Evolutionary conservation across 2,888 invertebrate genomes (phyloP).

Genomic region (Eupithecia subfuscata): DNA sequence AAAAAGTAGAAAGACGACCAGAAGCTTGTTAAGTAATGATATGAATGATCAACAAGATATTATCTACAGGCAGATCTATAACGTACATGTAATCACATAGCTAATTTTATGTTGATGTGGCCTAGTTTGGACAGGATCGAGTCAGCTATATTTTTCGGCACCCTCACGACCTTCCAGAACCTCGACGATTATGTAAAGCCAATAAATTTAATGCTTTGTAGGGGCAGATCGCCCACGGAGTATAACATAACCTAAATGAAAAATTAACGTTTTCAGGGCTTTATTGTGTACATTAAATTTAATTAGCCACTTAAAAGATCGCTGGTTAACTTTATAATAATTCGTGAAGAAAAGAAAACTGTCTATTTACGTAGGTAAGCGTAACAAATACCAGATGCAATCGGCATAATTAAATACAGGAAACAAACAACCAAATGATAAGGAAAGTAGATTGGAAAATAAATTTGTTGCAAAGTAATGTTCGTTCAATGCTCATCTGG

Average conservation of each 20-base stretch:
- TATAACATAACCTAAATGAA: slow-evolving; percentile 21
- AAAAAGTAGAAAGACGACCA: too few species aligned
- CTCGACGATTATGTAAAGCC: slow-evolving; percentile 32
- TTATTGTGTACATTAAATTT: background rate
- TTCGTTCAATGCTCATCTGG: slow-evolving; percentile 15
- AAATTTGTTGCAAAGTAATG: slow-evolving; percentile 21
- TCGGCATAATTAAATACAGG: slow-evolving; percentile 12
- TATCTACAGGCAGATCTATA: background rate
- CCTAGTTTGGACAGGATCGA: slow-evolving; percentile 4
- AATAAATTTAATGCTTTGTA: slow-evolving; percentile 42
- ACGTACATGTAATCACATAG: background rate
- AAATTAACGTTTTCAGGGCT: background rate
- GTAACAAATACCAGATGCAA: slow-evolving; percentile 18
- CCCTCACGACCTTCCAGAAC: slow-evolving; percentile 41
- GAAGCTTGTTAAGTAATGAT: background rate
- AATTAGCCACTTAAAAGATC: background rate
- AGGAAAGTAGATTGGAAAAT: slow-evolving; percentile 15
- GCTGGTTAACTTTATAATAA: background rate
- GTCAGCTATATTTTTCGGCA: slow-evolving; percentile 33
- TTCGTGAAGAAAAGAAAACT: background rate
- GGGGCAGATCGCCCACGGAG: slow-evolving; percentile 22
- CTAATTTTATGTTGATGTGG: background rate
- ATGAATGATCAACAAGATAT: background rate
- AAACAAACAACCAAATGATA: slow-evolving; percentile 20
- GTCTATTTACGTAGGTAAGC: background rate